Conservation (phyloP, 2,888 invertebrate species). For the Vanessa cardui region DNA sequence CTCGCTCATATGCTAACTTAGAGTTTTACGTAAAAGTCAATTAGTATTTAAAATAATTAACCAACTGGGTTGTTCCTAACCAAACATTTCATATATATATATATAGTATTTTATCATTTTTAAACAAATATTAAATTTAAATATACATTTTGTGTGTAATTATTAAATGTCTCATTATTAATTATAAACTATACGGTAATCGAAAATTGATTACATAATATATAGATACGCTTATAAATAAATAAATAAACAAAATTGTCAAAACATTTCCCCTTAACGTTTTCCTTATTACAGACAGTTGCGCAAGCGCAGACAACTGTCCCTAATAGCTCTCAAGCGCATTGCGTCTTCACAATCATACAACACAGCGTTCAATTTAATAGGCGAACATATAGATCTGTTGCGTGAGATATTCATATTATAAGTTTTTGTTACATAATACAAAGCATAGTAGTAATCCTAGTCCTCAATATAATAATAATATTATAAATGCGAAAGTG, state of each 20-base stretch:
- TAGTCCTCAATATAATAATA: background rate
- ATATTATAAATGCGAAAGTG: too few species aligned
- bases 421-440: background rate
- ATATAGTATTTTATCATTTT: too few species aligned
- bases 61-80: too few species aligned
- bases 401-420: background rate
- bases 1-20: too few species aligned
- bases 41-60: too few species aligned
- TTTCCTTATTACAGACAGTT: conserved; percentile 16
- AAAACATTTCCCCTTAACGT: conserved; percentile 2
- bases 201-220: too few species aligned
- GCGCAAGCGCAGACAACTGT: conserved; percentile 18
- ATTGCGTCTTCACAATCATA: conserved; percentile 17
- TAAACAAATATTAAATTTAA: too few species aligned
- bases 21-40: too few species aligned
- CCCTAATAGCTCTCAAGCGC: conserved; percentile 24
- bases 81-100: too few species aligned
- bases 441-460: background rate
- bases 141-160: background rate
- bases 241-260: background rate
- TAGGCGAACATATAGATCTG: conserved; percentile 5
- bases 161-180: background rate
- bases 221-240: background rate
- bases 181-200: background rate
- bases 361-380: conserved; percentile 8